Conservation (phyloP, 2,888 invertebrate species). For the Heliconius sara region DNA sequence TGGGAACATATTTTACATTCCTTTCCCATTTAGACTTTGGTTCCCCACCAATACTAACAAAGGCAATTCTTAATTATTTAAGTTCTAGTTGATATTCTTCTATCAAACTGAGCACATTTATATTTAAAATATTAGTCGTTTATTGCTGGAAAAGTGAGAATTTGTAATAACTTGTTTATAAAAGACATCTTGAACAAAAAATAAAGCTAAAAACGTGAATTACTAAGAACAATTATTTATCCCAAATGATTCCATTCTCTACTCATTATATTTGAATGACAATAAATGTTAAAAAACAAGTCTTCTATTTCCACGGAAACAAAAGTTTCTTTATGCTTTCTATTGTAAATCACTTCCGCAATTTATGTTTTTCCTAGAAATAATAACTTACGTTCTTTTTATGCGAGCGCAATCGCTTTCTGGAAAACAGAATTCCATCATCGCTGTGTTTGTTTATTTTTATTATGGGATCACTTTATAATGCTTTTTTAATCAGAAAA, state of each 20-base stretch:
- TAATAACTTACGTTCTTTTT: slow-evolving; percentile 28
- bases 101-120: not conserved
- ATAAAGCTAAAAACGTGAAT: not conserved
- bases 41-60: too few relatives aligned
- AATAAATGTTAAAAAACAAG: not conserved
- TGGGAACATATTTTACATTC: not conserved
- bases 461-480: not conserved
- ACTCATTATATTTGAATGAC: not conserved
- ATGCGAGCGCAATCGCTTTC: slow-evolving; percentile 19
- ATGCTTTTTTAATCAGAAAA: slow-evolving; percentile 7
- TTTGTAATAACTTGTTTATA: not conserved
- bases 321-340: slow-evolving; percentile 26
- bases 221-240: not conserved
- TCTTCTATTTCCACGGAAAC: not conserved
- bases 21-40: too few relatives aligned
- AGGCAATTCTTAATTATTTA: not conserved
- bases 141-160: not conserved
- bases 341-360: slow-evolving; percentile 27
- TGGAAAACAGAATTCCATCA: slow-evolving; percentile 11
- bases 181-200: not conserved
- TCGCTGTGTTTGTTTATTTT: slow-evolving; percentile 17
- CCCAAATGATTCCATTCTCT: not conserved
- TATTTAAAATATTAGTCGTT: not conserved
- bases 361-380: slow-evolving; percentile 26
- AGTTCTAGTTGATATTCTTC: not conserved